These are phyloP conservation scores for Leucopsar rothschildi DNA, from an alignment of 2,113 vertebrate species.

Conservation along the genomic window DNA sequence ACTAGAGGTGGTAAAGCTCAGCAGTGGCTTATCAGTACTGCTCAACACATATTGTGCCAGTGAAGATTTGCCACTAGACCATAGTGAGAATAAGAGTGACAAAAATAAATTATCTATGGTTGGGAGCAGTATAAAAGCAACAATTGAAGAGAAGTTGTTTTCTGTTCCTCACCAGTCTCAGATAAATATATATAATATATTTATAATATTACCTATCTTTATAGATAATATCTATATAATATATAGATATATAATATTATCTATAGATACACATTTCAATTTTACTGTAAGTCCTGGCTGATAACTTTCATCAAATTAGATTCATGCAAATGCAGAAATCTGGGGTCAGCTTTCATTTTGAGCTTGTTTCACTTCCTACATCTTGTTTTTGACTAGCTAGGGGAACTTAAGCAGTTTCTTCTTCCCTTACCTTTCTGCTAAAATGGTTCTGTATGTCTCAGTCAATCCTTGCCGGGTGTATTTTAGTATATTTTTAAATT, in stretches of 20 bases:
- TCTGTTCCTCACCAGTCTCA: not conserved
- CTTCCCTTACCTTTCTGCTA: not conserved
- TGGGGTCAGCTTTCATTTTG: not conserved
- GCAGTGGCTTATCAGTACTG: not conserved
- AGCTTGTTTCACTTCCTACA: constrained; percentile 41
- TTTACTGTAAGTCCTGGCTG: not conserved
- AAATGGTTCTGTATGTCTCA: not conserved
- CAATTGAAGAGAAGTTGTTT: not conserved
- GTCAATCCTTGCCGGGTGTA: not conserved
- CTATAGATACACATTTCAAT: not conserved
- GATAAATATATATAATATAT: too few relatives aligned
- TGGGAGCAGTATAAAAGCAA: not conserved
- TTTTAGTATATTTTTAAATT: not conserved
- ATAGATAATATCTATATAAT: too few relatives aligned
- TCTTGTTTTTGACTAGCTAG: not conserved
- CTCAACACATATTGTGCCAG: not conserved
- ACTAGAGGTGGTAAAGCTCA: not conserved
- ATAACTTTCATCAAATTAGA: not conserved
- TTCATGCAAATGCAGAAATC: not conserved
- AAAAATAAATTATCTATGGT: not conserved
- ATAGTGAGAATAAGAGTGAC: not conserved
- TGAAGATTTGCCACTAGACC: not conserved
- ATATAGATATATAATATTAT: too few relatives aligned
- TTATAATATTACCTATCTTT: too few relatives aligned
- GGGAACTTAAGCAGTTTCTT: not conserved